These are phyloP conservation scores for Bilobella aurantiaca DNA, from an alignment of 1,140 invertebrate species.

Conservation along the genomic window DNA sequence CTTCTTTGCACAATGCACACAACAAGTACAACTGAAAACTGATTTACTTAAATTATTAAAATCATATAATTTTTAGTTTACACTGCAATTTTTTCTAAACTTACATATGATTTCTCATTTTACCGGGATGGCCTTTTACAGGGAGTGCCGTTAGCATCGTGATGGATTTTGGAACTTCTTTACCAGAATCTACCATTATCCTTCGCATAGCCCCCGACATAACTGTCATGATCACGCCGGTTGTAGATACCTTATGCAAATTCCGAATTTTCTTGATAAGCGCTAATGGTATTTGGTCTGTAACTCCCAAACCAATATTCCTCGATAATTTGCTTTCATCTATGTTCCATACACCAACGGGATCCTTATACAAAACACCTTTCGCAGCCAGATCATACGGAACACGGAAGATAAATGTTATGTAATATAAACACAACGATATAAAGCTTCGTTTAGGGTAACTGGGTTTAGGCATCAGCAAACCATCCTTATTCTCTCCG, in stretches of 20 bases:
- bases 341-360: not conserved
- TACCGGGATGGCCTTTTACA: not conserved
- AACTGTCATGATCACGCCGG: not conserved
- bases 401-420: not conserved
- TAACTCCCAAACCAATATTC: not conserved
- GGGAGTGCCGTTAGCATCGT: not conserved
- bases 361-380: not conserved
- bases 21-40: too few species aligned
- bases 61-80: too few species aligned
- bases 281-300: not conserved
- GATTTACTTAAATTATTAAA: too few species aligned
- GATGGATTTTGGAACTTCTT: not conserved
- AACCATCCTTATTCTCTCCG: not conserved
- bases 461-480: not conserved
- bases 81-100: too few species aligned
- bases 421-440: not conserved
- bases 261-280: not conserved
- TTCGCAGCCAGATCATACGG: not conserved
- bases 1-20: too few species aligned
- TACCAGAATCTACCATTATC: not conserved
- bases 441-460: not conserved
- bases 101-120: not conserved
- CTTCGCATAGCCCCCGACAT: not conserved
- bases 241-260: not conserved
- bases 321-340: not conserved